phyloP scores from a whole-genome alignment of 1,140 invertebrate genomes.

The Popillia japonica region DNA sequence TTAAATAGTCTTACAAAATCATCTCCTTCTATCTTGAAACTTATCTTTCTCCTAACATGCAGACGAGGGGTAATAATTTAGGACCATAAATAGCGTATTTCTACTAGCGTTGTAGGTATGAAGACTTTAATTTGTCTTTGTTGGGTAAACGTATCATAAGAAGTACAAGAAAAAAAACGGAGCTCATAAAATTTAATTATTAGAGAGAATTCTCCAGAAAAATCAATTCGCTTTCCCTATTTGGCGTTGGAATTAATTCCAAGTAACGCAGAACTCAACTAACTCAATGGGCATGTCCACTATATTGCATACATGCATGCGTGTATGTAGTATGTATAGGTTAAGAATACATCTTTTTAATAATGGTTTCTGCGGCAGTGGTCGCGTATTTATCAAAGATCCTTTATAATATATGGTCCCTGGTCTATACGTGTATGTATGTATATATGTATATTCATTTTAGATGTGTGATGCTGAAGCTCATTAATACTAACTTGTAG shows the following conservation, averaged over 20 bases:
- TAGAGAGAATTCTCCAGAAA: constrained; percentile 28
- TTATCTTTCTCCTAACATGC: neutral
- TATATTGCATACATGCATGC: neutral
- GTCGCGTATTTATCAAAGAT: constrained; percentile 19
- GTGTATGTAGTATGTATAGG: neutral
- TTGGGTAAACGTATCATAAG: neutral
- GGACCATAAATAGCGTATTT: neutral
- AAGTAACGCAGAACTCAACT: constrained; percentile 21
- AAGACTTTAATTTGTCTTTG: constrained; percentile 20
- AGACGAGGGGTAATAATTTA: neutral
- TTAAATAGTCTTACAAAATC: no score
- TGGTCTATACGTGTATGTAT: neutral
- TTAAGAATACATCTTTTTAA: constrained; percentile 26
- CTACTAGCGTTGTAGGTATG: neutral
- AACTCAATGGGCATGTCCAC: constrained; percentile 20
- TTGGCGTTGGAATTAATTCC: constrained; percentile 25
- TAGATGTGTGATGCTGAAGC: neutral
- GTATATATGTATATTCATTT: neutral
- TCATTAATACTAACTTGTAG: constrained; percentile 2
- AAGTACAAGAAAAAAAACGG: constrained; percentile 3
- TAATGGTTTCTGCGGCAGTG: constrained; percentile 1
- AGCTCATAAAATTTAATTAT: constrained; percentile 33
- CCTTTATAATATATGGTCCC: constrained; percentile 3
- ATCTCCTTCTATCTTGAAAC: neutral
- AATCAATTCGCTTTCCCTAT: constrained; percentile 33